Base-by-base conservation (phyloP, 2,797 vertebrate genomes). In the Scolopax rusticola region DNA sequence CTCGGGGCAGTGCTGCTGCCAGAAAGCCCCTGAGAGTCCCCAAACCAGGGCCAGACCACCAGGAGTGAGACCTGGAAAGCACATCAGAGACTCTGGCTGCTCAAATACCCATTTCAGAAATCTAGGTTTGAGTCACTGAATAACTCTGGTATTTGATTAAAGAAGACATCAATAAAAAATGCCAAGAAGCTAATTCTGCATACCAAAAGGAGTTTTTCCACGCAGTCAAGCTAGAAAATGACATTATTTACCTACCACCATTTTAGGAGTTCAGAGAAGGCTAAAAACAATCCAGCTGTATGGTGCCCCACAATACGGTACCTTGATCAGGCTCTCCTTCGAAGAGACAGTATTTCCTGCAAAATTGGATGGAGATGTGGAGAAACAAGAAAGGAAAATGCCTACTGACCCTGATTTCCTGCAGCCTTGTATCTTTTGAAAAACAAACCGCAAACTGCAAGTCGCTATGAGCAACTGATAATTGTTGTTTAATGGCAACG, bases 341-440 rank as follows among this genome's bases (percentile, higher is more conserved):
- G 28, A 80, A 84, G 20, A 43, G 38, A 27, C 0, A 0, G 2
- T 38, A 1, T 25, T 23, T n/a, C 33, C 70, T 68, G 23, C 6
- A 83, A 87, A 85, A 68, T 57, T 17, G 28, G 14, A 8, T 10
- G 12, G 30, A 74, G 5, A 64, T 32, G 3, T 8, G 8, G 11
- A 71, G 50, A 65, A 86, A 61, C 2, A 10, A 48, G 21, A 73
- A 60, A 4, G 4, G 15, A 69, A 93, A 80, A 80, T 40, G 5
- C 7, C 15, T 50, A 6, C 3, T 50, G 53, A 63, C 4, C 16
- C 5, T 50, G 41, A 28, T 15, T 60, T 75, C 15, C 12, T 78
- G 43, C 4, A 4, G 5, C 19, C 25, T 57, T 11, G 23, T 18
- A 14, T 2, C 3, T n/a, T 51, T 32, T 10, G 12, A 32, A 78